Percentiles rank a stretch among this genome's conserved stretches.
phyloP scores from a whole-genome alignment of 2,113 vertebrate genomes.

The Cinclus cinclus region DNA sequence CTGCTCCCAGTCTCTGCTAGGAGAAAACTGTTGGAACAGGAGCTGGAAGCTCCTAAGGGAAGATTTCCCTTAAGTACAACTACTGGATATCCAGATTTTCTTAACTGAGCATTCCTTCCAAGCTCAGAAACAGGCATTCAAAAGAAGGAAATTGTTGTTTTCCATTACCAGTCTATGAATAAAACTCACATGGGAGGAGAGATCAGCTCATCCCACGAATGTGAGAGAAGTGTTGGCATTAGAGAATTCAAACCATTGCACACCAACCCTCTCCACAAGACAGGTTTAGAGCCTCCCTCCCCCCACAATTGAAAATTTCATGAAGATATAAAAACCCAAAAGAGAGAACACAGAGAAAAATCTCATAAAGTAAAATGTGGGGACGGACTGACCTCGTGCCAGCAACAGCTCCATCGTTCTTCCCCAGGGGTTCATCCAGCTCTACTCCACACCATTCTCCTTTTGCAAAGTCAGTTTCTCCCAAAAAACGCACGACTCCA shows the following conservation, averaged over 20 bases:
- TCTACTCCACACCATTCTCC: slow-evolving; percentile 99
- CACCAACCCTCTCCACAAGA: not conserved
- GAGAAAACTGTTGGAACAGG: not conserved
- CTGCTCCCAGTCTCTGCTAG: not conserved
- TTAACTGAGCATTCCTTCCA: not conserved
- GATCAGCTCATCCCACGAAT: not conserved
- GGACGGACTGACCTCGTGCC: slow-evolving; percentile 85
- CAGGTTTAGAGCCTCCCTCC: not conserved
- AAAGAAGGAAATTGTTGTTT: not conserved
- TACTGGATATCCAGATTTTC: not conserved
- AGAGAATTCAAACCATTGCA: not conserved
- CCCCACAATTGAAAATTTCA: not conserved
- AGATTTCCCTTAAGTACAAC: not conserved
- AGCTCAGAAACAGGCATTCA: not conserved
- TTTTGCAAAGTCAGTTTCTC: slow-evolving; percentile 98
- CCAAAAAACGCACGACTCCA: slow-evolving; percentile 93
- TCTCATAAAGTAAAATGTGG: not conserved
- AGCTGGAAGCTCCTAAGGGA: not conserved
- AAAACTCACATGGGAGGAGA: slow-evolving; percentile 1
- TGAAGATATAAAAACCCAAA: not conserved
- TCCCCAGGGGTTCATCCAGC: slow-evolving; percentile 94
- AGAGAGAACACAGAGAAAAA: not conserved
- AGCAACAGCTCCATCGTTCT: slow-evolving; percentile 96
- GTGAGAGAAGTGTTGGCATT: not conserved
- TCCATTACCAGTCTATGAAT: not conserved